A percentile compares a stretch with the other conserved stretches of the same genome.
These are phyloP conservation scores for Epinotia ramella DNA, from an alignment of 2,888 invertebrate species.

Conservation along the genomic window DNA sequence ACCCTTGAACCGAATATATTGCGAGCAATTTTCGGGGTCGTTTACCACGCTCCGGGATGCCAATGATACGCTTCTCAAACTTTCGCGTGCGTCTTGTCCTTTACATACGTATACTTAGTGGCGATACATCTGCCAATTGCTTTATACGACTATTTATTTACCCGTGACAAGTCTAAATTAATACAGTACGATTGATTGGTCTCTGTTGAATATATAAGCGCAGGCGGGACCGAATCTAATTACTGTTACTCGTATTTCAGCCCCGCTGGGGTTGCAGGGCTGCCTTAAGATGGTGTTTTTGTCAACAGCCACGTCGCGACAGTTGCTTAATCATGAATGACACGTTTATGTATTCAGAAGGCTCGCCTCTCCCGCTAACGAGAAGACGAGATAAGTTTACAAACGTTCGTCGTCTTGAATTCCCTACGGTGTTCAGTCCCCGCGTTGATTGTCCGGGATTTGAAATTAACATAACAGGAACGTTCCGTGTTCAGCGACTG, in stretches of 20 bases:
- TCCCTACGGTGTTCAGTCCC: constrained; percentile 74
- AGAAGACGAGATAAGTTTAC: constrained; percentile 82
- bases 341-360: constrained; percentile 81
- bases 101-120: constrained; percentile 54
- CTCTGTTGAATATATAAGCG: constrained; percentile 24
- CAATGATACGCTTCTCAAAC: constrained; percentile 73
- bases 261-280: constrained; percentile 55
- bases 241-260: constrained; percentile 54
- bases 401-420: constrained; percentile 79
- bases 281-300: constrained; percentile 66
- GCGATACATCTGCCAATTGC: constrained; percentile 61
- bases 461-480: constrained; percentile 79
- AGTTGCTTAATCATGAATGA: constrained; percentile 81
- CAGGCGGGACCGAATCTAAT: constrained; percentile 46
- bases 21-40: constrained; percentile 79
- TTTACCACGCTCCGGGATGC: constrained; percentile 76
- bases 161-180: constrained; percentile 25
- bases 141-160: constrained; percentile 58
- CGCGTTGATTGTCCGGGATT: constrained; percentile 80
- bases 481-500: constrained; percentile 57
- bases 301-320: constrained; percentile 75
- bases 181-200: constrained; percentile 29
- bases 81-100: constrained; percentile 61
- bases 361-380: constrained; percentile 77
- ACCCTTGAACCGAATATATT: constrained; percentile 81